Conservation (phyloP, 2,888 invertebrate genomes). For the Caenorhabditis afra region DNA sequence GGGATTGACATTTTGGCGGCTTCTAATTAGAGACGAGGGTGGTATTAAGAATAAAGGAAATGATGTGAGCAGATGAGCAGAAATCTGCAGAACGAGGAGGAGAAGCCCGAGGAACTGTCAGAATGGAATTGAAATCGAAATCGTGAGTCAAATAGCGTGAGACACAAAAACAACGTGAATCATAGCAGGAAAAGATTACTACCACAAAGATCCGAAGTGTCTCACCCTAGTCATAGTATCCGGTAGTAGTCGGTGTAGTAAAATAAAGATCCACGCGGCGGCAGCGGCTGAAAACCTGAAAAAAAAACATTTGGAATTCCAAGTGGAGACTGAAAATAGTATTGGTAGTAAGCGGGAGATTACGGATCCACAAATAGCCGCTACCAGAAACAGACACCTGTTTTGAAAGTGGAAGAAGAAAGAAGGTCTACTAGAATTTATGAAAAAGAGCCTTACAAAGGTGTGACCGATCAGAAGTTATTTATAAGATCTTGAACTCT, state of each 20-base stretch:
- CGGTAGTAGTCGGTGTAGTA: neutral
- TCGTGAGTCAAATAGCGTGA: neutral
- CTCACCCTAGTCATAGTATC: neutral
- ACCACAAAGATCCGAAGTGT: slow-evolving; percentile 9
- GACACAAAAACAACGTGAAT: slow-evolving; percentile 13
- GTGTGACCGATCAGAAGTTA: slow-evolving; percentile 13
- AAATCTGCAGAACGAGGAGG: slow-evolving; percentile 5
- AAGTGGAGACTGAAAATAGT: no score
- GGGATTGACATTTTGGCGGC: slow-evolving; percentile 39
- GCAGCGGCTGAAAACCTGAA: no score
- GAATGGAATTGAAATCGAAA: slow-evolving; percentile 6
- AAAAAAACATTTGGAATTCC: no score
- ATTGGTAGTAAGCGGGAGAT: no score
- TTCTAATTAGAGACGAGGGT: slow-evolving; percentile 27
- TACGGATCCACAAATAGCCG: no score
- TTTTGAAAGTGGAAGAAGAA: no score
- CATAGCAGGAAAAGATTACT: neutral
- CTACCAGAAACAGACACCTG: neutral
- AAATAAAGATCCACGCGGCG: no score
- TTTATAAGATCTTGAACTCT: neutral
- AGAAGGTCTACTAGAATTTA: no score
- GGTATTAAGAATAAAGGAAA: slow-evolving; percentile 25
- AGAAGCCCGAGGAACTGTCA: neutral
- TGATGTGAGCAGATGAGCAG: slow-evolving; percentile 24
- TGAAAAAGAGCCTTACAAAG: no score